Evolutionary conservation across 2,113 vertebrate species (phyloP), one percentile per base, ranked within the genome.

Genomic region (Boulengeromyrus knoepffleri): DNA sequence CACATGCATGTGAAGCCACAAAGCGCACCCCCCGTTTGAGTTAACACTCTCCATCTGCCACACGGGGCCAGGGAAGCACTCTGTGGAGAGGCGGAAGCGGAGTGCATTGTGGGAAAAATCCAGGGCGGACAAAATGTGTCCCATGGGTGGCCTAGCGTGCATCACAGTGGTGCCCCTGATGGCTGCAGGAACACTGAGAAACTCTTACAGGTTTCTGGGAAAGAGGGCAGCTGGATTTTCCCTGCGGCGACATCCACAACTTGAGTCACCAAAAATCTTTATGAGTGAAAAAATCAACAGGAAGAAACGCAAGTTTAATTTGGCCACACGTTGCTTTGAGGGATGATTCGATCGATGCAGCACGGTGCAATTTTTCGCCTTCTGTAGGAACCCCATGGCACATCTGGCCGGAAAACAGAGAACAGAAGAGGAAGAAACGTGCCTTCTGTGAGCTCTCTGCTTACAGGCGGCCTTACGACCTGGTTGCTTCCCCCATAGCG

Each of bases 291-390:
- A 74, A 66, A 70, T 24, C 56, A 74, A 49, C 56, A 45, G 87
- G 53, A 36, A 88, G 88, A 70, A 70, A 70, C n/a, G 45, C 58
- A 45, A 47, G 17, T 74, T 49, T 47, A 74, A 88, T 74, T 70
- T 88, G 88, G 53, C 58, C 88, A 50, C 58, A 74, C 62, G 24
- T 31, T 47, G 88, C n/a, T 88, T 31, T 70, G 88, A 70, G 58
- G 62, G 88, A n/a, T 13, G 74, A 52, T 24, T 49, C 17, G 88
- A 89, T 89, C 88, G 21, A 89, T 89, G 36, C 46, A 47, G 47
- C 15, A 36, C 66, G 21, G 66, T 52, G 88, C 66, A 89, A 89
- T 89, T 89, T 80, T 80, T 80, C 62, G 47, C 88, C 42, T 46
- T 89, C 70, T 89, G 66, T 24, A 70, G 56, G 47, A 46, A 52